These are phyloP conservation scores for Odocoileus hemionus DNA, from an alignment of 2,113 vertebrate species.

Conservation along the genomic window DNA sequence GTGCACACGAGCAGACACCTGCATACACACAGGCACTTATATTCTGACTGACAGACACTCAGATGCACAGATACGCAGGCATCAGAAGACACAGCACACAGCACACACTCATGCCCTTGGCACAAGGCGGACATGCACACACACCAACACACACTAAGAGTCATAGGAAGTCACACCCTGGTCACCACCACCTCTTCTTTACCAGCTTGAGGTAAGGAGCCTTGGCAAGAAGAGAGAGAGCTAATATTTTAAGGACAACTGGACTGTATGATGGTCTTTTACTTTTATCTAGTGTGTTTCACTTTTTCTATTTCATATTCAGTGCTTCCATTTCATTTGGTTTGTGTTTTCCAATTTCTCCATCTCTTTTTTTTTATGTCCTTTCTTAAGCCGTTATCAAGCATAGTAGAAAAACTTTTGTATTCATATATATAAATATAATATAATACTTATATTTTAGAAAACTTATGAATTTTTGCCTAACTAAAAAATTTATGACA, in stretches of 20 bases:
- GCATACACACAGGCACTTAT: not conserved
- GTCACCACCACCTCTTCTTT: not conserved
- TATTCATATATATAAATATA: not conserved
- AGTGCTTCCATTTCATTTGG: not conserved
- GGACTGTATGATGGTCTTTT: not conserved
- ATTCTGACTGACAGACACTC: not conserved
- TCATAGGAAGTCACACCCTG: not conserved
- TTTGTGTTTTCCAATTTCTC: not conserved
- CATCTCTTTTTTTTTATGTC: not conserved
- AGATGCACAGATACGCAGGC: not conserved
- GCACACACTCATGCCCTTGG: not conserved
- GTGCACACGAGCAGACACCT: not conserved
- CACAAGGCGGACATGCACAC: not conserved
- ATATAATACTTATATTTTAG: not conserved
- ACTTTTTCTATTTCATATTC: not conserved
- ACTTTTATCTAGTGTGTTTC: not conserved
- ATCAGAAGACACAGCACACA: not conserved
- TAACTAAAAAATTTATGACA: not conserved
- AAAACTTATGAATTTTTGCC: not conserved
- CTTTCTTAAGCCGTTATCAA: not conserved
- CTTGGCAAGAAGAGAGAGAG: not conserved
- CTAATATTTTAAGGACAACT: not conserved
- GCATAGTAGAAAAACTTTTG: not conserved
- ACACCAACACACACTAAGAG: not conserved
- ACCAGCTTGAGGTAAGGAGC: not conserved